These are phyloP conservation scores for Eucera pruinosa DNA, from an alignment of 2,888 invertebrate species.

Conservation along the genomic window DNA sequence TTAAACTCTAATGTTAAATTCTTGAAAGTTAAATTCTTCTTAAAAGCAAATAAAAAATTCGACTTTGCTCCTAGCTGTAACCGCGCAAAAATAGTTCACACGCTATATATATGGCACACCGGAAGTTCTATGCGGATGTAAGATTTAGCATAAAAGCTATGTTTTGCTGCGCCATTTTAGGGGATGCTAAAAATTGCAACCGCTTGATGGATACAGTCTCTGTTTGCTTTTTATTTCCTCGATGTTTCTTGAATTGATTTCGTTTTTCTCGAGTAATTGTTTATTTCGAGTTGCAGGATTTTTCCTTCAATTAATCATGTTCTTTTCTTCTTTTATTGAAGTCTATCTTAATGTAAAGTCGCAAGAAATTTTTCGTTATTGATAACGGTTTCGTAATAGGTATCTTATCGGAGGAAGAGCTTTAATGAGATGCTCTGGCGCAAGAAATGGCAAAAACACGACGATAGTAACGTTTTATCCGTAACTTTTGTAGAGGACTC, in stretches of 20 bases:
- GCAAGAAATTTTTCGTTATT: background rate
- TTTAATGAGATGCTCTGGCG: no score
- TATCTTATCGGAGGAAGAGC: constrained; percentile 13
- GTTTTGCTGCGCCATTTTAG: constrained; percentile 20
- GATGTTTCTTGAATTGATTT: background rate
- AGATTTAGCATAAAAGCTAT: constrained; percentile 14
- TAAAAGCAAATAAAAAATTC: constrained; percentile 17
- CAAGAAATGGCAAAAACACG: no score
- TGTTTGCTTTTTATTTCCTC: background rate
- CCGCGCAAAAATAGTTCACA: constrained; percentile 28
- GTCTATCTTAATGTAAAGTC: background rate
- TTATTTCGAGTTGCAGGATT: background rate
- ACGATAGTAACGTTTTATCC: background rate
- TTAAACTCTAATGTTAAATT: background rate
- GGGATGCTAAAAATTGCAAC: background rate
- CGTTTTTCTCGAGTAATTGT: background rate
- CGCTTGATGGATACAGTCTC: background rate
- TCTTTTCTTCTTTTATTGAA: background rate
- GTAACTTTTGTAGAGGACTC: background rate
- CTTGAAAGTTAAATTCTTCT: no score
- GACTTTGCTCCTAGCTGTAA: constrained; percentile 28
- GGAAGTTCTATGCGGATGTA: constrained; percentile 30
- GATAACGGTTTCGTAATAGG: constrained; percentile 5
- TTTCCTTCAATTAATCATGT: no score
- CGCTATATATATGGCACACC: background rate